These are phyloP conservation scores for Enteromius mattozi DNA, from an alignment of 2,797 vertebrate genomes.

Conservation along the genomic window DNA sequence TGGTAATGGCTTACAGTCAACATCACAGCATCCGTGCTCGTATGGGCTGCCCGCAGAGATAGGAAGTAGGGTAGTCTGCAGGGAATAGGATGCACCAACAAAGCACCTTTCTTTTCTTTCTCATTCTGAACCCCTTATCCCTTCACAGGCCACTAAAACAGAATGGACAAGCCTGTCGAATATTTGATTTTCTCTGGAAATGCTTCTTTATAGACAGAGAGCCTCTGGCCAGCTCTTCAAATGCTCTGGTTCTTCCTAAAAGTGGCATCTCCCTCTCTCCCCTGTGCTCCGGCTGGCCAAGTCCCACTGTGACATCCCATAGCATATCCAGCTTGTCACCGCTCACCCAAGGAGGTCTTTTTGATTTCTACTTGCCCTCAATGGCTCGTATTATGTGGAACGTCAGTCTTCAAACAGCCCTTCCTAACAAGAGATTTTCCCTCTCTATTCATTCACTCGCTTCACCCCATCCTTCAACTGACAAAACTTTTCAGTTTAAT, in stretches of 20 bases:
- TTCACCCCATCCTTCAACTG: not conserved
- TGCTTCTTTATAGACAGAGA: slow-evolving; percentile 6
- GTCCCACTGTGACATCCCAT: slow-evolving; percentile 59
- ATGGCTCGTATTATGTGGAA: slow-evolving; percentile 54
- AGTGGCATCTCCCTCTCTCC: slow-evolving; percentile 48
- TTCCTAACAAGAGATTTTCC: slow-evolving; percentile 40
- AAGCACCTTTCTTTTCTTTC: slow-evolving; percentile 50
- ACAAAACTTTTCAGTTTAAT: not conserved
- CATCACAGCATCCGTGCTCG: not conserved
- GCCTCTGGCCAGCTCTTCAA: slow-evolving; percentile 26
- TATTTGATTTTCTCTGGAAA: slow-evolving; percentile 40
- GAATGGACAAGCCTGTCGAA: slow-evolving; percentile 21
- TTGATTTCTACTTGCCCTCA: slow-evolving; percentile 63
- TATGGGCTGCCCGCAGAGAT: slow-evolving; percentile 23
- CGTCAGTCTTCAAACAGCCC: slow-evolving; percentile 59
- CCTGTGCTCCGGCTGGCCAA: slow-evolving; percentile 65
- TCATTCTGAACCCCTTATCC: slow-evolving; percentile 4
- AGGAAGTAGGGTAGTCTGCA: slow-evolving; percentile 26
- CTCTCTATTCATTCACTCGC: slow-evolving; percentile 15
- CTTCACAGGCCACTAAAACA: slow-evolving; percentile 31
- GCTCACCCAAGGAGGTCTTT: slow-evolving; percentile 58
- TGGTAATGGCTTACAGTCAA: slow-evolving; percentile 39
- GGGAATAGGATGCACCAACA: slow-evolving; percentile 40
- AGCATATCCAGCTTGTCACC: slow-evolving; percentile 51
- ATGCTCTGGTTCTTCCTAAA: not conserved